Base-by-base conservation (phyloP, 2,113 vertebrate genomes). In the Haemorhous mexicanus region DNA sequence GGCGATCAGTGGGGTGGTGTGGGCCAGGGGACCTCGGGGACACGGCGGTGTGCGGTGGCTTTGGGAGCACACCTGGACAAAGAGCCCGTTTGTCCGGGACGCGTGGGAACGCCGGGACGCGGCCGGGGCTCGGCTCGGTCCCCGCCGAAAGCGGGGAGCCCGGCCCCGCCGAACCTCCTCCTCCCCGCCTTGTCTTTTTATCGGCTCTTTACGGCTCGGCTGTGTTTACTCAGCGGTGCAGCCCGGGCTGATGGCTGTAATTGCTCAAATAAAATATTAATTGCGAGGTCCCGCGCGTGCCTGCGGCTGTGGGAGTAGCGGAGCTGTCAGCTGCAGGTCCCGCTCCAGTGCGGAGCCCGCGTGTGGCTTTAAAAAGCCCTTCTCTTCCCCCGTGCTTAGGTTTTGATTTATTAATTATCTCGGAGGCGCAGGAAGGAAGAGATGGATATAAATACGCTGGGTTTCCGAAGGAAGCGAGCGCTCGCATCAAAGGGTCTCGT, bases 351-450 rank as follows among this genome's bases (percentile, higher is more conserved):
- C 43, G 4, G 22, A 83, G 39, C 50, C 32, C 59, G 50, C 37
- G 16, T 0, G 23, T 0, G 15, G 22, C 76, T 70, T 62, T 11
- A 16, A n/a, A 67, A 56, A n/a, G 17, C 13, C 43, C 56, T 0
- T 72, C 79, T 75, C 76, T 39, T 37, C 37, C 53, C 41, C 55
- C 49, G 1, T 28, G 72, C 76, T 87, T 80, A 7, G 85, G 35
- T 15, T 87, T 61, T 90, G 88, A 90, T 96, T 94, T 95, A 94
- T 82, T 64, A 73, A 91, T 75, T 86, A 93, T 53, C 78, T 56
- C 41, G 75, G 15, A 74, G 78, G 66, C 58, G n/a, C 89, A 85
- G 89, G 93, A 94, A 96, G 90, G 96, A 95, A 97, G 95, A 86
- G 84, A 67, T 7, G 43, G 92, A 23, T 93, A 69, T 76, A 78